phyloP scores from a whole-genome alignment of 2,888 invertebrate species.

The Xanthorhoe designata region DNA sequence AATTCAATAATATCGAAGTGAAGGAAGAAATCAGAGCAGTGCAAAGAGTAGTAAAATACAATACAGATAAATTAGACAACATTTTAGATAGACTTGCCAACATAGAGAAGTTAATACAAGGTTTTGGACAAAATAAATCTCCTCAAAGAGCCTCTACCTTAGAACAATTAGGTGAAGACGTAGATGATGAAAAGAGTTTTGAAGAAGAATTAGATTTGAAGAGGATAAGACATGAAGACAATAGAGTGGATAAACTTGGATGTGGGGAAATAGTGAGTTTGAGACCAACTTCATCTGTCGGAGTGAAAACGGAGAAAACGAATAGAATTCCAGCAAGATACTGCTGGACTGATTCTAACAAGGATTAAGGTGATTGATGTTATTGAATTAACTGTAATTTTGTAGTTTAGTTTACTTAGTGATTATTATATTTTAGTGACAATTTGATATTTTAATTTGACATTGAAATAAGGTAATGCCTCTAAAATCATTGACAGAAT shows the following conservation, averaged over 20 bases:
- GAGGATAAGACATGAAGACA: constrained; percentile 34
- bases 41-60: constrained; percentile 56
- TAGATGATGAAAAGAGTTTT: constrained; percentile 57
- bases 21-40: constrained; percentile 54
- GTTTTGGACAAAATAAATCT: constrained; percentile 18
- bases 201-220: constrained; percentile 57
- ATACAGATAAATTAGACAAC: constrained; percentile 62
- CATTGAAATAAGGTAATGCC: not conserved
- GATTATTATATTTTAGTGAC: constrained; percentile 5
- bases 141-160: constrained; percentile 60
- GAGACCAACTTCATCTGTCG: constrained; percentile 44
- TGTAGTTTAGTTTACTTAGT: constrained; percentile 11
- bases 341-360: constrained; percentile 74
- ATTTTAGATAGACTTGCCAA: constrained; percentile 62
- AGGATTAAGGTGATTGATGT: constrained; percentile 28
- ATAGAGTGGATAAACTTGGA: constrained; percentile 44
- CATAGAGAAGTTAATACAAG: constrained; percentile 63
- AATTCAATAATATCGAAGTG: constrained; percentile 53
- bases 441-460: constrained; percentile 6
- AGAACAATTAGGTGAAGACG: constrained; percentile 66
- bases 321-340: constrained; percentile 69
- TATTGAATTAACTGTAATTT: constrained; percentile 15
- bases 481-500: too few relatives aligned
- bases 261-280: constrained; percentile 56
- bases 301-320: constrained; percentile 56